phyloP scores from a whole-genome alignment of 2,888 invertebrate genomes.

The Apantesis nais region DNA sequence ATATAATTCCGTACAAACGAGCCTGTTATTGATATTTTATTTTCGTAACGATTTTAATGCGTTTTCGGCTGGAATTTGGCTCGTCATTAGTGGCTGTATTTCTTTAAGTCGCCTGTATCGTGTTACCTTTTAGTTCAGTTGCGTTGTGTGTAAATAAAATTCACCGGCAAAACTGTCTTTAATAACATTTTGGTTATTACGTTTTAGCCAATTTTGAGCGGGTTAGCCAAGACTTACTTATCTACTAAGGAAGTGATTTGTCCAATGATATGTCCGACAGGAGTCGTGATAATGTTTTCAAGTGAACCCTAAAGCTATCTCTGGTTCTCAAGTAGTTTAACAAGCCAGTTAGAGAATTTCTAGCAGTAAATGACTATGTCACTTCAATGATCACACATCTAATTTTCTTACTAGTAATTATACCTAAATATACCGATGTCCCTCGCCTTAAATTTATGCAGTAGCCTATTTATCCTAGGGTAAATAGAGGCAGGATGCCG shows the following conservation, averaged over 20 bases:
- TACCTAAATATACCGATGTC: no score
- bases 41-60: slow-evolving; percentile 46
- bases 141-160: neutral
- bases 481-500: no score
- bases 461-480: no score
- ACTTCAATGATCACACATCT: no score
- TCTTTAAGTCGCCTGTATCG: slow-evolving; percentile 10
- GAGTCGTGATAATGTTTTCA: neutral
- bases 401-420: no score
- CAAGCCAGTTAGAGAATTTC: no score
- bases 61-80: slow-evolving; percentile 25
- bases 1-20: slow-evolving; percentile 73
- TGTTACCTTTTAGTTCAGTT: slow-evolving; percentile 1
- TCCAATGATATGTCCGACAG: neutral
- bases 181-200: neutral
- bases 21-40: slow-evolving; percentile 77
- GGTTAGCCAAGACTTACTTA: neutral
- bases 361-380: no score
- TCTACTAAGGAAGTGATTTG: neutral
- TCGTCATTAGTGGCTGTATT: slow-evolving; percentile 22
- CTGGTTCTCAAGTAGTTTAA: neutral
- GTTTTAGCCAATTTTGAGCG: neutral
- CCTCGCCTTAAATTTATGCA: no score
- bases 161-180: slow-evolving; percentile 4
- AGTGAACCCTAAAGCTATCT: neutral